phyloP scores from a whole-genome alignment of 92 coral and sea anemone species.

The Chrysogorgia sp. region DNA sequence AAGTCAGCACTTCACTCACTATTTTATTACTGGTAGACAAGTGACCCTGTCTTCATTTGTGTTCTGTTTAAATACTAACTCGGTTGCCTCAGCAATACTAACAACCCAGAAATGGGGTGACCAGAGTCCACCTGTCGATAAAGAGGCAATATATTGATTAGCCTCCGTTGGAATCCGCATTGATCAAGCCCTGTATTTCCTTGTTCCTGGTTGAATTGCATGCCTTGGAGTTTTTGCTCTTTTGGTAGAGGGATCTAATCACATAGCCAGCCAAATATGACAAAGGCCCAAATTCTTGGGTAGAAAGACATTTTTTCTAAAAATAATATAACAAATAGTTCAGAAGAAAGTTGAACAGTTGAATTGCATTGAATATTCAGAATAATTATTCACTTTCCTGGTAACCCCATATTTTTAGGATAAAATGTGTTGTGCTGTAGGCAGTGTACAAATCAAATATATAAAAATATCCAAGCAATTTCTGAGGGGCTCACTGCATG shows the following conservation, averaged over 20 bases:
- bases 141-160: constrained; percentile 25
- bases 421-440: no score
- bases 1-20: constrained; percentile 17
- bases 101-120: constrained; percentile 35
- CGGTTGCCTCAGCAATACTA: constrained; percentile 4
- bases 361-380: no score
- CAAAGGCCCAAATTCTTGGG: constrained; percentile 17
- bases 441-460: no score
- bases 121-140: constrained; percentile 34
- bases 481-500: no score
- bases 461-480: no score
- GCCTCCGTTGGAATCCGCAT: constrained; percentile 16
- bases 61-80: constrained; percentile 24
- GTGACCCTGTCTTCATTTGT: constrained; percentile 28
- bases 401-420: no score
- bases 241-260: constrained; percentile 4
- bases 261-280: constrained; percentile 24
- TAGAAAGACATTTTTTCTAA: background rate
- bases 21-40: constrained; percentile 31
- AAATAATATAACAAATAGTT: background rate
- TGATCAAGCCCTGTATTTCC: constrained; percentile 25
- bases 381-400: no score
- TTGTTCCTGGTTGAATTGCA: constrained; percentile 13
- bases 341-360: no score
- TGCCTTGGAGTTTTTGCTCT: constrained; percentile 15